phyloP scores from a whole-genome alignment of 2,797 vertebrate genomes.

The Typhlichthys subterraneus region DNA sequence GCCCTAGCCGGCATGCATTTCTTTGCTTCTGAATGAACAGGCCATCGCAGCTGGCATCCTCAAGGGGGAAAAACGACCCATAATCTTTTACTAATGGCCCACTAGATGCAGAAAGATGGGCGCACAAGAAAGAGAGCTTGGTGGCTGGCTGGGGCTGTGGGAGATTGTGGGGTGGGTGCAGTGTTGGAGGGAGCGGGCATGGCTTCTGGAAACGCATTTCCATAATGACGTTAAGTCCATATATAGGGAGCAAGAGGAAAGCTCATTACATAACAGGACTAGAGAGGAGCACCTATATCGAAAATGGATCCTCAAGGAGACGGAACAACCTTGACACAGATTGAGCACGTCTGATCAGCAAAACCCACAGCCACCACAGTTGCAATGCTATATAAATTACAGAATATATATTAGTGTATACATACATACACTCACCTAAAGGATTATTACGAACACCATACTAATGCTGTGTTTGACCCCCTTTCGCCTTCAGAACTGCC shows the following conservation, averaged over 20 bases:
- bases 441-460: no score
- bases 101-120: slow-evolving; percentile 57
- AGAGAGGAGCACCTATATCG: slow-evolving; percentile 46
- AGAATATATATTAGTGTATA: no score
- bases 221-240: slow-evolving; percentile 74
- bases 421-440: no score
- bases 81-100: slow-evolving; percentile 74
- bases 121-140: slow-evolving; percentile 27
- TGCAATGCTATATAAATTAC: no score
- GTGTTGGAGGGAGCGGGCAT: slow-evolving; percentile 1
- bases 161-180: slow-evolving; percentile 35
- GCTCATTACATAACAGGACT: slow-evolving; percentile 71
- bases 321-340: slow-evolving; percentile 52
- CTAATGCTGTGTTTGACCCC: no score
- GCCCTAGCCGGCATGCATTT: slow-evolving; percentile 41
- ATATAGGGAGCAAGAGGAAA: slow-evolving; percentile 55
- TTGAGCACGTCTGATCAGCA: slow-evolving; percentile 41
- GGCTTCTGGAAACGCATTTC: slow-evolving; percentile 66
- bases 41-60: slow-evolving; percentile 49
- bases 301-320: slow-evolving; percentile 66
- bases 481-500: no score
- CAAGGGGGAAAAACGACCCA: slow-evolving; percentile 47
- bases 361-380: background rate
- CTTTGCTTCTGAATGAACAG: slow-evolving; percentile 51
- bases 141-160: background rate